Evolutionary conservation across 2,888 invertebrate genomes (phyloP), one percentile per base, ranked within the genome.

Genomic region (Dryobota labecula): DNA sequence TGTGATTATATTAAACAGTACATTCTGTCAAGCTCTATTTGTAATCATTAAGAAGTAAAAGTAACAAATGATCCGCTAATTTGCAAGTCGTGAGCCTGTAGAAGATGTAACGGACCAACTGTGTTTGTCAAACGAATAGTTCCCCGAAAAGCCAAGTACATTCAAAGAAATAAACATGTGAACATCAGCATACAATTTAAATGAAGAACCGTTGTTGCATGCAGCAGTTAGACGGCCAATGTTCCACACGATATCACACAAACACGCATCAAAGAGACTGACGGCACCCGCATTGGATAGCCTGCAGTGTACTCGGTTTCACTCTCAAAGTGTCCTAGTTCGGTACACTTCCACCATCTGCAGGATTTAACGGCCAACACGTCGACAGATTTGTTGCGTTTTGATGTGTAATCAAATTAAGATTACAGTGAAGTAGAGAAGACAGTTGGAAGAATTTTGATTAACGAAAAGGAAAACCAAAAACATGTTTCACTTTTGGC

Each of bases 261-360:
- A 85, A 84, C 79, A 84, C 56, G 65, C 78, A 62, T 85, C 77
- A 86, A 86, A 86, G 82, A 61, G 67, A 74, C 75, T 78, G 84
- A 77, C 70, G 72, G 70, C 77, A 82, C 82, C 78, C 82, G 85
- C 83, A 85, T 84, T 76, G 73, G 78, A 76, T 80, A 81, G 73
- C 78, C 76, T 78, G 84, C 85, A 84, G 80, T 77, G 76, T 62
- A 62, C 78, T 80, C 76, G 78, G 84, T 86, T 86, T 85, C 85
- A 82, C 88, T 86, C 82, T 88, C 86, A 89, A 87, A 88, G 90
- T 74, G 87, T 84, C 86, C 89, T 82, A 87, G 83, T 86, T 88
- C 61, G 72, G 47, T 62, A 70, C 67, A 74, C 64, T 71, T 74
- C 68, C 70, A 75, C 69, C 78, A 77, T 76, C 66, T 79, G 70